Evolutionary conservation across 30 jellyfish, hydroid and myxozoan genomes (phyloP), one percentile per base, ranked within the genome.

Genomic region (Haliclystus octoradiatus): DNA sequence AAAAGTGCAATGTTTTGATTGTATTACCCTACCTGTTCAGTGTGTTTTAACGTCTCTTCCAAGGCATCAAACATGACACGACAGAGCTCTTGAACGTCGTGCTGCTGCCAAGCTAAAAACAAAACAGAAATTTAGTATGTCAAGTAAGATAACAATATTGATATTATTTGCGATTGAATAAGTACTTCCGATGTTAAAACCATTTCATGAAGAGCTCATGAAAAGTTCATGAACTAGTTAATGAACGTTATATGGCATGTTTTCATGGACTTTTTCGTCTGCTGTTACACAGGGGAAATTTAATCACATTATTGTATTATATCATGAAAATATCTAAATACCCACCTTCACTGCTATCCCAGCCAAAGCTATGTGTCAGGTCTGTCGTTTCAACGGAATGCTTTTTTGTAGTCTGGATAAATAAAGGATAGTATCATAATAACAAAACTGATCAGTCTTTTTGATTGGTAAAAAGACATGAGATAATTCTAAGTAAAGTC

Each of bases 321-420:
- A n/a, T n/a, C 9, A 40, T 40, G 57, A 9, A 40, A 40, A 40
- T 40, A 9, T 5, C 74, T 26, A 22, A 33, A 33, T 3, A 65
- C 74, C 29, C 31, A 88, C 97, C 97, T 88, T 88, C 95, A 63
- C 95, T 75, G 65, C 97, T 88, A 34, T 88, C 97, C 97, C 97
- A 88, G 2, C 97, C 97, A 75, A 88, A 88, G 60, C 97, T 88
- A 62, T 76, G 80, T 13, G 97, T 88, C 26, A 88, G 69, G 60
- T 75, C 93, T 26, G 94, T 88, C 3, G 97, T 88, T 63, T 88
- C 97, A 12, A 88, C 97, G 0, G 97, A 90, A 29, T 71, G 66
- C 62, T 88, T 88, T 33, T 80, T 77, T 60, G 94, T 88, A 32
- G 84, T 81, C 97, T 88, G 62, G 5, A 69, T 57, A 13, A 31